These are phyloP conservation scores for Conus canariensis DNA, from an alignment of 2,888 invertebrate genomes.

Conservation along the genomic window DNA sequence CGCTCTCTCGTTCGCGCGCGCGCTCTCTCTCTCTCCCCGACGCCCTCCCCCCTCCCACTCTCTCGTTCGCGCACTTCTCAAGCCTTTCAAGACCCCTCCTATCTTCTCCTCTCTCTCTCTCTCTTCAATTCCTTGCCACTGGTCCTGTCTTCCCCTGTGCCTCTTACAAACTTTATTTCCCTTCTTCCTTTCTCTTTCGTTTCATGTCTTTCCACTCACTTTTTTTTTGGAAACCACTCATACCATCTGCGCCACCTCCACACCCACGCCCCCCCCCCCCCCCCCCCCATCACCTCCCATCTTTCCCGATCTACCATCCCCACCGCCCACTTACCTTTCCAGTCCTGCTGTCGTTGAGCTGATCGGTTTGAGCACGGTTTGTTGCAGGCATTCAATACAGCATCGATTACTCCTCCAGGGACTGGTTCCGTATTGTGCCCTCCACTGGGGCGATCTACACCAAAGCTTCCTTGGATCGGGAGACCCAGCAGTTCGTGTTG, in stretches of 20 bases:
- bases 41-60: background rate
- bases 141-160: background rate
- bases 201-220: background rate
- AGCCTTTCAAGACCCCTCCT: background rate
- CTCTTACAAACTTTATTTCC: background rate
- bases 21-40: background rate
- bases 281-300: no score
- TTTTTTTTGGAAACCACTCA: no score
- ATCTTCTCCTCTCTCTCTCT: background rate
- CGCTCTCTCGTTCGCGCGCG: background rate
- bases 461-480: constrained; percentile 90
- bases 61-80: background rate
- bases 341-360: no score
- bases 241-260: no score
- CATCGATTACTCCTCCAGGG: constrained; percentile 90
- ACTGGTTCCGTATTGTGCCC: constrained; percentile 90
- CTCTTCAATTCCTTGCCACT: background rate
- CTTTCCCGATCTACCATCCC: no score
- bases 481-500: constrained; percentile 88
- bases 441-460: constrained; percentile 89
- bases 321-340: no score
- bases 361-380: background rate
- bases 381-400: constrained; percentile 48
- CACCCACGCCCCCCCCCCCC: no score
- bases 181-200: background rate